Conservation (phyloP, 2,113 vertebrate species). For the Tetraodon nigroviridis region DNA sequence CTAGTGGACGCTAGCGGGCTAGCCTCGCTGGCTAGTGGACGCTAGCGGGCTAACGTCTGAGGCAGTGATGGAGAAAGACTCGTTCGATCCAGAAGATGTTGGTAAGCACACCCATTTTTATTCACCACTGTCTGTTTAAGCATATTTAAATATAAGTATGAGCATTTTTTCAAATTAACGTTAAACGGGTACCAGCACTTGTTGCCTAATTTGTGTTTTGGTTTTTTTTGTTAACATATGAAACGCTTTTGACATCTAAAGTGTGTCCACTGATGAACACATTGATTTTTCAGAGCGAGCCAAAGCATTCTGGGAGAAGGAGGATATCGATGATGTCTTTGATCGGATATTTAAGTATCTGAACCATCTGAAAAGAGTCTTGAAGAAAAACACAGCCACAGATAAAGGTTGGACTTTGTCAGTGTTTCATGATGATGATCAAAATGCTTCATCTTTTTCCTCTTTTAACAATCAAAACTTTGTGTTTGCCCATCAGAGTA, state of each 20-base stretch:
- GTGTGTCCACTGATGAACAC: neutral
- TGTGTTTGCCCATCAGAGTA: conserved; percentile 50
- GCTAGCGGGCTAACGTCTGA: neutral
- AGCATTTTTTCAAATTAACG: neutral
- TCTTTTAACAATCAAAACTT: neutral
- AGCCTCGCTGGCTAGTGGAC: neutral
- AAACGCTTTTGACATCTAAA: no score
- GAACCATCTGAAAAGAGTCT: conserved; percentile 44
- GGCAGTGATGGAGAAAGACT: neutral
- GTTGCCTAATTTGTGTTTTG: neutral
- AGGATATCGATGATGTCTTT: conserved; percentile 65
- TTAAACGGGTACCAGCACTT: neutral
- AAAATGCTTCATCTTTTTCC: neutral
- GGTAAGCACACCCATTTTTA: conserved; percentile 3
- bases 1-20: neutral
- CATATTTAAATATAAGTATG: no score
- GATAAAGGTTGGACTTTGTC: conserved; percentile 53
- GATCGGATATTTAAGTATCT: conserved; percentile 32
- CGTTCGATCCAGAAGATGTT: conserved; percentile 5
- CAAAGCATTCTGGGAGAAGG: conserved; percentile 57
- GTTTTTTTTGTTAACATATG: neutral
- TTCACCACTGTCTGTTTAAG: no score
- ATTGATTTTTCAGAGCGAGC: conserved; percentile 58
- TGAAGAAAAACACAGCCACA: conserved; percentile 57
- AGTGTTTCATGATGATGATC: neutral